Evolutionary conservation across 2,888 invertebrate genomes (phyloP).

Genomic region (Punctoribates punctum): DNA sequence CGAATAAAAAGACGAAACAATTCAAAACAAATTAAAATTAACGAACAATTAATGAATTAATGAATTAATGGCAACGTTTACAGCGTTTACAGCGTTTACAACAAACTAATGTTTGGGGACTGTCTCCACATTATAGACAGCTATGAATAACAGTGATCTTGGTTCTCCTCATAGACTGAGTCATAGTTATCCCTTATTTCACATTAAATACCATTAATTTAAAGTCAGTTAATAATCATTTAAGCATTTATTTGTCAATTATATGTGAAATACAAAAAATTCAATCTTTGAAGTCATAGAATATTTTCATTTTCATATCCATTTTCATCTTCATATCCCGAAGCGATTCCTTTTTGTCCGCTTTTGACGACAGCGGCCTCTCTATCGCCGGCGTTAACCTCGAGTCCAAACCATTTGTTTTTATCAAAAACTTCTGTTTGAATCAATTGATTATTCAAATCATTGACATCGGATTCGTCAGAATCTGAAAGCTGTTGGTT

Average conservation of each 20-base stretch:
- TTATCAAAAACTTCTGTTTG: constrained; percentile 25
- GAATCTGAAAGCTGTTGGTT: background rate
- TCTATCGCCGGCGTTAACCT: constrained; percentile 32
- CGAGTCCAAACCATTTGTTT: constrained; percentile 42
- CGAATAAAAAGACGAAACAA: background rate
- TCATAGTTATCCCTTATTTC: too few relatives aligned
- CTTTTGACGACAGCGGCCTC: constrained; percentile 26
- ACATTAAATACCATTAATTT: too few relatives aligned
- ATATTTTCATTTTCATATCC: background rate
- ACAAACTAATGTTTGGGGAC: constrained; percentile 5
- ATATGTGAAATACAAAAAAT: too few relatives aligned
- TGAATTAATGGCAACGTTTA: background rate
- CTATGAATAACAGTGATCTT: background rate
- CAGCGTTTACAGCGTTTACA: too few relatives aligned
- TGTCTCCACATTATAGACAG: background rate
- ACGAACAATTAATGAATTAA: background rate
- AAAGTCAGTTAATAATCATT: too few relatives aligned
- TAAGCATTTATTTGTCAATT: too few relatives aligned
- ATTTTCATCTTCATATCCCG: constrained; percentile 35
- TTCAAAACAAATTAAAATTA: background rate
- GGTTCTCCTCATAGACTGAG: background rate
- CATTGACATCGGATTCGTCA: constrained; percentile 28
- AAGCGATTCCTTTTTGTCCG: constrained; percentile 42
- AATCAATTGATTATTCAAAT: constrained; percentile 26
- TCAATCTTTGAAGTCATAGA: too few relatives aligned